Evolutionary conservation across 1,140 invertebrate species (phyloP).

Genomic region (Macrotrachela quadricornifera): DNA sequence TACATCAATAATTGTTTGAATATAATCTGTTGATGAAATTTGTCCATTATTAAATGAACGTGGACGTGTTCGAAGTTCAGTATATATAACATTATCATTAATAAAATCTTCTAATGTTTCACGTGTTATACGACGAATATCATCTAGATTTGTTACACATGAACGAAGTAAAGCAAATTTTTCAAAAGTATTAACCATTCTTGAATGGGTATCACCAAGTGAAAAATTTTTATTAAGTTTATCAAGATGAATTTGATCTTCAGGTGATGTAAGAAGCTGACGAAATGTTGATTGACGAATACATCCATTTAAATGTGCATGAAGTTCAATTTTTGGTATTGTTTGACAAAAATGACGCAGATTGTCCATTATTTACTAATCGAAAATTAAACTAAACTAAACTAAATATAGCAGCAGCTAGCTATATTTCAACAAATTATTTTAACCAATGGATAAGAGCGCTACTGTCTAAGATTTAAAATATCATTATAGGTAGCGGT

Average conservation of each 20-base stretch:
- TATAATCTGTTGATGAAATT: neutral
- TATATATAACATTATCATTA: neutral
- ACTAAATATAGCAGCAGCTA: no score
- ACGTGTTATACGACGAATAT: neutral
- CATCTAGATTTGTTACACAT: neutral
- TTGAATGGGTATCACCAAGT: no score
- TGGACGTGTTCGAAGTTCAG: conserved; percentile 2
- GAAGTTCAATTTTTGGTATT: conserved; percentile 3
- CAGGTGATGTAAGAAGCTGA: neutral
- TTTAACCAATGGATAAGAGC: no score
- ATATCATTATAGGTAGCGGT: no score
- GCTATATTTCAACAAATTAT: no score
- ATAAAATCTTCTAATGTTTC: conserved; percentile 6
- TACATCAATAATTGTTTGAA: neutral
- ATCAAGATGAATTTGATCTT: no score
- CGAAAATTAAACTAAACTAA: no score
- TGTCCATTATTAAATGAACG: neutral
- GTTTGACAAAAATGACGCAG: no score
- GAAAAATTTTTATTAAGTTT: no score
- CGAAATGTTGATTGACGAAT: conserved; percentile 1
- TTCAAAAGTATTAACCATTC: neutral
- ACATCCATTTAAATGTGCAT: conserved; percentile 5
- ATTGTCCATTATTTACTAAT: no score
- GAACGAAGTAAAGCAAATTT: neutral
- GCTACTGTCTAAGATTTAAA: no score